A percentile compares a stretch with the other conserved stretches of the same genome.
phyloP scores from a whole-genome alignment of 2,797 vertebrate species.

The Pelodytes ibericus region DNA sequence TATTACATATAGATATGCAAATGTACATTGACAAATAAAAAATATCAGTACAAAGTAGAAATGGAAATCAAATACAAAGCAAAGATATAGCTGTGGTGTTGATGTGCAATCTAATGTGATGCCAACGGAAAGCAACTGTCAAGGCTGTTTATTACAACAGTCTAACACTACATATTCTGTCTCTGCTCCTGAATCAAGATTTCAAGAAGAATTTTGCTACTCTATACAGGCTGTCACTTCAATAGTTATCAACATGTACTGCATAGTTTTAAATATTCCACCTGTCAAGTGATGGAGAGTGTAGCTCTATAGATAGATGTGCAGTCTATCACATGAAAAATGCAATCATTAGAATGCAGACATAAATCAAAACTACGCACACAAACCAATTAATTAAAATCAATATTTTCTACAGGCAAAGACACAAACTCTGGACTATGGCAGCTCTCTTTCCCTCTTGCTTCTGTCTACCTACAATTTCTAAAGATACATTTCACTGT shows the following conservation, averaged over 20 bases:
- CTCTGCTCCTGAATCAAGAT: constrained; percentile 34
- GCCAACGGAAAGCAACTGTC: constrained; percentile 14
- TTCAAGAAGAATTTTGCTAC: constrained; percentile 31
- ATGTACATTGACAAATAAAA: too few relatives aligned
- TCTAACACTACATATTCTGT: constrained; percentile 26
- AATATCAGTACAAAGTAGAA: too few relatives aligned
- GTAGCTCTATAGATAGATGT: neutral
- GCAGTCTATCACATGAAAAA: neutral
- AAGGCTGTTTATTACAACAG: constrained; percentile 20
- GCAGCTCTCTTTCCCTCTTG: too few relatives aligned
- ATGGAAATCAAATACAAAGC: neutral
- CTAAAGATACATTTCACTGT: too few relatives aligned
- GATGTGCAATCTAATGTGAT: neutral
- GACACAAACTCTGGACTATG: too few relatives aligned
- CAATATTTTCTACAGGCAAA: too few relatives aligned
- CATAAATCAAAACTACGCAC: too few relatives aligned
- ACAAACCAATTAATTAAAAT: too few relatives aligned
- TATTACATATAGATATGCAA: too few relatives aligned
- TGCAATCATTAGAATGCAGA: neutral
- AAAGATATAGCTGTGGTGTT: neutral
- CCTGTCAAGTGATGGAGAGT: neutral
- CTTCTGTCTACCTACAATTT: too few relatives aligned
- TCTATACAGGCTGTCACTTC: constrained; percentile 31
- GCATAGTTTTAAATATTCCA: neutral
- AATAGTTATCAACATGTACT: neutral